phyloP scores from a whole-genome alignment of 2,888 invertebrate species.

The Tanytarsus gracilentus region DNA sequence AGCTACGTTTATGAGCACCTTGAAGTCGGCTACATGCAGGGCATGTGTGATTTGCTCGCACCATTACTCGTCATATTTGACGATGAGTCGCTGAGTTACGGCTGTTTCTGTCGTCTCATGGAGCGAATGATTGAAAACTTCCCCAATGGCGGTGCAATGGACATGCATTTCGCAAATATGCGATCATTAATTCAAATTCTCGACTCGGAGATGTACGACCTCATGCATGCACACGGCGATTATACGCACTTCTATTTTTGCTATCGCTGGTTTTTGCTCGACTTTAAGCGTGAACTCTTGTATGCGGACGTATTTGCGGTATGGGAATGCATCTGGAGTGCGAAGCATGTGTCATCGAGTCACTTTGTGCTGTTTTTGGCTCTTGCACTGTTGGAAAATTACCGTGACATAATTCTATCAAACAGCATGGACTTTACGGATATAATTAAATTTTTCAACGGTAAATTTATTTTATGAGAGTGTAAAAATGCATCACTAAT shows the following conservation, averaged over 20 bases:
- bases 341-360: conserved; percentile 70
- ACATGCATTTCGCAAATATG: conserved; percentile 93
- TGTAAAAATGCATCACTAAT: conserved; percentile 22
- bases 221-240: conserved; percentile 91
- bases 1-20: conserved; percentile 96
- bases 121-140: conserved; percentile 84
- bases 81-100: conserved; percentile 84
- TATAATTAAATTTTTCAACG: conserved; percentile 96
- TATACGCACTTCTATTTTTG: conserved; percentile 97
- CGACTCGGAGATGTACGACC: conserved; percentile 86
- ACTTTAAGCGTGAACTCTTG: conserved; percentile 87
- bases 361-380: conserved; percentile 92
- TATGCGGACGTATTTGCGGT: conserved; percentile 91
- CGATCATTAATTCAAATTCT: conserved; percentile 79
- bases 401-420: conserved; percentile 86
- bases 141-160: conserved; percentile 89
- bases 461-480: conserved; percentile 46
- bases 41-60: conserved; percentile 94
- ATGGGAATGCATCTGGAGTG: conserved; percentile 97
- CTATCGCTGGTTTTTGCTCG: conserved; percentile 93
- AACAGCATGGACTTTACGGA: conserved; percentile 98
- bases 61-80: conserved; percentile 85
- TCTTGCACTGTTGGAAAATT: conserved; percentile 81
- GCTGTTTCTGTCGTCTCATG: conserved; percentile 88
- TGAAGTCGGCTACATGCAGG: conserved; percentile 92